Conservation (phyloP, 2,888 invertebrate genomes). For the Amphipoea lucens region DNA sequence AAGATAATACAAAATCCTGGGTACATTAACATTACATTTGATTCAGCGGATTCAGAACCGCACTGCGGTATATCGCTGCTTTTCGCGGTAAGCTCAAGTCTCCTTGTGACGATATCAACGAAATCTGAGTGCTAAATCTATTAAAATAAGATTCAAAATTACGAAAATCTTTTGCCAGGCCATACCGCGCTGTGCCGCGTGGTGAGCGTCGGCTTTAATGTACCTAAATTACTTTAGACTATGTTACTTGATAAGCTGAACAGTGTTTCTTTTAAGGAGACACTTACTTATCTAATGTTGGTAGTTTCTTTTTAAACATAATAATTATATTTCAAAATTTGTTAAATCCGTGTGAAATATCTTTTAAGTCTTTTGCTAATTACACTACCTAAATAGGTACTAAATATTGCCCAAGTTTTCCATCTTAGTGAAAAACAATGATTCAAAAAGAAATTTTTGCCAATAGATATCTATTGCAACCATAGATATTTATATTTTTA, state of each 20-base stretch:
- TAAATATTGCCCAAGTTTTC: background rate
- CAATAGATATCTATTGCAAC: background rate
- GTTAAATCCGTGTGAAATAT: no score
- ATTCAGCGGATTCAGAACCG: background rate
- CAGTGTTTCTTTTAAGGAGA: background rate
- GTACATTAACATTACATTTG: no score
- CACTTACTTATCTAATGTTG: background rate
- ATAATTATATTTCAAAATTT: no score
- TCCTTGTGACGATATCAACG: background rate
- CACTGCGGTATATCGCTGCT: background rate
- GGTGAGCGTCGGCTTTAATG: no score
- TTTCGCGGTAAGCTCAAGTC: background rate
- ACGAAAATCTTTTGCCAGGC: background rate
- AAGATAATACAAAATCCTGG: background rate
- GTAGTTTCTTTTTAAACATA: background rate
- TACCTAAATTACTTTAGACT: background rate
- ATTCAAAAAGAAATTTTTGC: background rate
- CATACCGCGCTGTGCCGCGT: background rate
- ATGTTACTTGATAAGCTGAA: conserved; percentile 8
- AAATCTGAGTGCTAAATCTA: background rate
- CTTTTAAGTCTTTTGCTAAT: no score
- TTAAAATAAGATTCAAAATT: background rate
- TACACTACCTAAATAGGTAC: background rate
- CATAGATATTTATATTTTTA: no score
- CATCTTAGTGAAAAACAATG: background rate